Conservation (phyloP, 2,888 invertebrate genomes). For the Erebia aethiops region DNA sequence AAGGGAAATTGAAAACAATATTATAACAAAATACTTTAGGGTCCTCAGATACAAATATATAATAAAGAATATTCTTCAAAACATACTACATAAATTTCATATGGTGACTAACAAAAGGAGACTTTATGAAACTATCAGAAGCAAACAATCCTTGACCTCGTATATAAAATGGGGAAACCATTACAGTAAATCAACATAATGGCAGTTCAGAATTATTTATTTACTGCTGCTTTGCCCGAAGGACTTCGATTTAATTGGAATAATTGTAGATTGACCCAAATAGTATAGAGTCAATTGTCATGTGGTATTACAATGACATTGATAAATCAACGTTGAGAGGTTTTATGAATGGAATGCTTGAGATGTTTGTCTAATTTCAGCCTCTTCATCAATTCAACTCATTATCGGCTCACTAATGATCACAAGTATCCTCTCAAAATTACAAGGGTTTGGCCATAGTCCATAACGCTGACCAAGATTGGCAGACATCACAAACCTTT, state of each 20-base stretch:
- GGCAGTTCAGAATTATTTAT: constrained; percentile 23
- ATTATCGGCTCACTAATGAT: no score
- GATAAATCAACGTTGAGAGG: background rate
- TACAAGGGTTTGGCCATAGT: no score
- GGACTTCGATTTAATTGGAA: constrained; percentile 35
- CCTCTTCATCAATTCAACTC: no score
- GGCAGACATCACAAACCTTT: no score
- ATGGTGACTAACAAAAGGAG: background rate
- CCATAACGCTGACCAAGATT: no score
- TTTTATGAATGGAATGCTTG: background rate
- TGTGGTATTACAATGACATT: constrained; percentile 24
- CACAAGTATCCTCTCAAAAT: no score
- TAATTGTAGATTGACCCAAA: constrained; percentile 40
- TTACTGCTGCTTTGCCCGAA: constrained; percentile 19
- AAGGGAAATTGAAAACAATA: no score
- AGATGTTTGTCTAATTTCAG: constrained; percentile 1
- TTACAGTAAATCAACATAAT: constrained; percentile 25
- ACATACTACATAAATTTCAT: background rate
- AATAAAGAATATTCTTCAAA: no score
- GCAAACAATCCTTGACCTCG: constrained; percentile 10
- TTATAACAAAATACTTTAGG: no score
- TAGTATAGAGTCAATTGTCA: constrained; percentile 34
- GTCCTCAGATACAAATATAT: background rate
- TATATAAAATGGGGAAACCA: constrained; percentile 16
- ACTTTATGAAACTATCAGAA: constrained; percentile 14